Evolutionary conservation across 2,113 vertebrate species (phyloP).

Genomic region (Ctenomys sociabilis): DNA sequence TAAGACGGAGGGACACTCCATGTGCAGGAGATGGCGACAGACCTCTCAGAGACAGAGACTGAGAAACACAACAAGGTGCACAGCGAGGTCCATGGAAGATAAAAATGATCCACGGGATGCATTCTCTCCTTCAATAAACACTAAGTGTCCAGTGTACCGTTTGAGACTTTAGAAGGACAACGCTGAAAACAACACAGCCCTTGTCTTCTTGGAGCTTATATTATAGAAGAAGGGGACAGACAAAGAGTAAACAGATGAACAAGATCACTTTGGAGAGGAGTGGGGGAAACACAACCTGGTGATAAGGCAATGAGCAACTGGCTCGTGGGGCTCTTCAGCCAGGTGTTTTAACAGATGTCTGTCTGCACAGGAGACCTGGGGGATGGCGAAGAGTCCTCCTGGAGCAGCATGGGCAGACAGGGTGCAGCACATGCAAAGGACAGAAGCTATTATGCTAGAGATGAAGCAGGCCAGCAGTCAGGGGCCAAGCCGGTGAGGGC

Average conservation of each 20-base stretch:
- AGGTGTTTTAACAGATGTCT: neutral
- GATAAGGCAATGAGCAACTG: neutral
- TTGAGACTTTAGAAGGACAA: neutral
- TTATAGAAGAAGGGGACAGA: neutral
- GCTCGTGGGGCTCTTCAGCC: neutral
- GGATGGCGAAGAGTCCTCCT: neutral
- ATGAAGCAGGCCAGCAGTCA: neutral
- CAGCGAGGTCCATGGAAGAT: neutral
- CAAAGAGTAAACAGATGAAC: neutral
- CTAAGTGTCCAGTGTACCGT: neutral
- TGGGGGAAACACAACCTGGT: neutral
- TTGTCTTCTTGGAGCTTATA: neutral
- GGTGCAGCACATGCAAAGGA: fast-evolving
- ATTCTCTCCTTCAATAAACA: neutral
- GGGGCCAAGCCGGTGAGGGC: too few relatives aligned
- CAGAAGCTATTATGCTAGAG: fast-evolving
- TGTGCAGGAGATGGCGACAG: neutral
- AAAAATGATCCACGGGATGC: neutral
- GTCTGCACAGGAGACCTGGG: neutral
- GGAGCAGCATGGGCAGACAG: neutral
- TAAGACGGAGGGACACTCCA: neutral
- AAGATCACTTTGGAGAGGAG: neutral
- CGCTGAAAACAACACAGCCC: neutral
- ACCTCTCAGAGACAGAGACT: neutral
- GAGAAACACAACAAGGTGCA: fast-evolving